Conservation (phyloP, 2,113 vertebrate genomes). For the Pelusios castaneus region DNA sequence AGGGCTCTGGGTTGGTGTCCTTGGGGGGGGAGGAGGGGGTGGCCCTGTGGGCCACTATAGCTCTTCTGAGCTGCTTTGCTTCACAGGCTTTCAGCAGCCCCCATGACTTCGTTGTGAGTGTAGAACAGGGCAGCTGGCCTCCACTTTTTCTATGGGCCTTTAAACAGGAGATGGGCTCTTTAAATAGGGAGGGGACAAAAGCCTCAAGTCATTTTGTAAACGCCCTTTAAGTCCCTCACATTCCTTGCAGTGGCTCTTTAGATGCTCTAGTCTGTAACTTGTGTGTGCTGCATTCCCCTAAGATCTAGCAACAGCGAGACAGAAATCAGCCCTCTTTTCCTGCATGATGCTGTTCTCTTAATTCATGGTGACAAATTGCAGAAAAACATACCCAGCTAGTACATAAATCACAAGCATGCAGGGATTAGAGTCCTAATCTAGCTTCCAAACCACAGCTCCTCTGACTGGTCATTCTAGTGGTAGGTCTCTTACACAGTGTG, state of each 20-base stretch:
- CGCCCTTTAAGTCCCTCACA: not conserved
- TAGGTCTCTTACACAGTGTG: not conserved
- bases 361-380: not conserved
- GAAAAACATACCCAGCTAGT: not conserved
- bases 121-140: not conserved
- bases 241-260: not conserved
- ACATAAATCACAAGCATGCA: not conserved
- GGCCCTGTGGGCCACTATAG: not conserved
- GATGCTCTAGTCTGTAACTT: not conserved
- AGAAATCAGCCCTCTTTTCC: not conserved
- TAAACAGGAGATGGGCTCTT: not conserved
- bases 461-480: not conserved
- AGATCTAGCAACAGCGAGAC: not conserved
- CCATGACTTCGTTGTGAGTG: not conserved
- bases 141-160: not conserved
- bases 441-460: not conserved
- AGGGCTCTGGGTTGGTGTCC: no score
- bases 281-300: not conserved
- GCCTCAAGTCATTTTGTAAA: not conserved
- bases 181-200: not conserved
- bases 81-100: not conserved
- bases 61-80: not conserved
- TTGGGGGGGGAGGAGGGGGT: not conserved
- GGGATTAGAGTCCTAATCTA: not conserved
- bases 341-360: not conserved